Evolutionary conservation across 2,797 vertebrate species (phyloP), one percentile per base, ranked within the genome.

Genomic region (Heteromormyrus szaboi): DNA sequence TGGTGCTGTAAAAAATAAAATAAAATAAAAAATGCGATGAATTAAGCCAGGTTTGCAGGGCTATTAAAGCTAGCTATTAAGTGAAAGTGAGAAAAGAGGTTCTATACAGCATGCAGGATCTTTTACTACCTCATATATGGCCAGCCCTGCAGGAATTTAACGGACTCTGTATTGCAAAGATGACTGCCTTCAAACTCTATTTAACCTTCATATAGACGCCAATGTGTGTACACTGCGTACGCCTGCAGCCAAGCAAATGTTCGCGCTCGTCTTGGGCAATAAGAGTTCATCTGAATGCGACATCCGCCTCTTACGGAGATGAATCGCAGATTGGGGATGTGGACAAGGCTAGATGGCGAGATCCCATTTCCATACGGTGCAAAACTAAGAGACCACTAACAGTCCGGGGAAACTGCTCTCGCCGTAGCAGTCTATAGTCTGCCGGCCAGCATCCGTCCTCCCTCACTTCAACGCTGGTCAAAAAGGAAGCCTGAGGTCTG

Each of bases 401-500:
- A 86, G 85, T 17, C 53, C 6, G 2, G 12, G 37, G 44, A 79
- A 7, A 7, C 33, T 79, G 17, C 72, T 79, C 12, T 3, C 17
- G 5, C 72, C 17, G 2, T 79, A 3, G 33, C 5, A 79, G 72
- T 79, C 72, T n/a, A 79, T 79, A 79, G 29, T 50, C 51, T 62
- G 29, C 41, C 65, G 87, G 88, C 87, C 3, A 12, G 44, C 81
- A 81, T 89, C 89, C 87, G 88, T 83, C 87, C 59, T 41, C 72
- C 86, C 89, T 89, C 53, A 89, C 87, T 53, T 91, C 87, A 0
- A 84, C 87, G 19, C 37, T 65, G 89, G 89, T 88, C 3, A 51
- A n/a, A 88, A 87, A 91, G 87, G 83, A 91, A 89, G 90, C 33
- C 29, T 44, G 68, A 62, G 89, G 89, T 87, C 68, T 84, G 86